Percentiles rank a stretch among this genome's conserved stretches.
phyloP scores from a whole-genome alignment of 2,797 vertebrate genomes.

The Antrozous pallidus region DNA sequence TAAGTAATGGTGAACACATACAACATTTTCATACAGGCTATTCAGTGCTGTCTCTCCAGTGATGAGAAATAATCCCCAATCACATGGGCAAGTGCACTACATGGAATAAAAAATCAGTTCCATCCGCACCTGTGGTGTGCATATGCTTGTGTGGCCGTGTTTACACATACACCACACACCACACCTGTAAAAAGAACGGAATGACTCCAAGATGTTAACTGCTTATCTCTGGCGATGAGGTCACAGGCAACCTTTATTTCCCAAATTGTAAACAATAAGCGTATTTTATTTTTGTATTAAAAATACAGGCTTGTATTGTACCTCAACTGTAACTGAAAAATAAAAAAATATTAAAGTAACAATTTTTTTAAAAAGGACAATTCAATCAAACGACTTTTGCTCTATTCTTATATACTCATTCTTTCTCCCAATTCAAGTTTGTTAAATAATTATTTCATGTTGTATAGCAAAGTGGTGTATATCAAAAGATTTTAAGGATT shows the following conservation, averaged over 20 bases:
- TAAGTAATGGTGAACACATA: neutral
- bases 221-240: neutral
- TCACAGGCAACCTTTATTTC: neutral
- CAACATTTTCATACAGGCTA: neutral
- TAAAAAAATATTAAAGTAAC: too few species aligned
- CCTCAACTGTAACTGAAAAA: too few species aligned
- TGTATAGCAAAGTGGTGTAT: neutral
- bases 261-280: slow-evolving; percentile 14
- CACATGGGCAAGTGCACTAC: neutral
- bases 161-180: neutral
- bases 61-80: neutral
- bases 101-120: neutral
- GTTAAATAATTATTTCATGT: neutral
- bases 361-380: neutral
- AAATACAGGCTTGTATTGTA: neutral
- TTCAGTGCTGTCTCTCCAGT: neutral
- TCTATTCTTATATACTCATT: neutral
- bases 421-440: neutral
- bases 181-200: neutral
- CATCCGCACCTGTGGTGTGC: neutral
- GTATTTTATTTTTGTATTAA: slow-evolving; percentile 25
- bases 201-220: neutral
- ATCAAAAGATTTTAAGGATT: slow-evolving; percentile 20
- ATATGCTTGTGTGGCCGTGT: neutral
- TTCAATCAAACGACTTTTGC: neutral